Base-by-base conservation (phyloP, 2,797 vertebrate species). In the Myotis daubentonii region DNA sequence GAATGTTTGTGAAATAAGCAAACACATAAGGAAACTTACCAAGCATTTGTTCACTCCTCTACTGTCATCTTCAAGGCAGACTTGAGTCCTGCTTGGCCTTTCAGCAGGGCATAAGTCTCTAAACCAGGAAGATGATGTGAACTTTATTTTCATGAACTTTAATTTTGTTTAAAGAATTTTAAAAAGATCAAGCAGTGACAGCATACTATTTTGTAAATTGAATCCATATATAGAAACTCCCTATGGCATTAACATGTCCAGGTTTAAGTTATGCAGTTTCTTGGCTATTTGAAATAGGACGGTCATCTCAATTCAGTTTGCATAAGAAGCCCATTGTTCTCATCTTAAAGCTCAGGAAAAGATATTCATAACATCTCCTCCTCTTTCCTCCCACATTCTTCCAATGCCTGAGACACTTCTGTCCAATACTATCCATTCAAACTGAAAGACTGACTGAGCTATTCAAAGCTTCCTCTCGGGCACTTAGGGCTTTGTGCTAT, bases 131-230 rank as follows among this genome's bases (percentile, higher is more conserved):
- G 19, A 92, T 81, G 65, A 83, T 28, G 22, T 55, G 25, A 74
- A 49, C 2, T 20, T 95, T 84, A 49, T 80, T 85, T 89, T 89
- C 55, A 89, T 53, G n/a, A 92, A 74, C 36, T 75, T 86, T 51
- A 82, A 72, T 79, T 93, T 91, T 93, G 33, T 55, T 95, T 72
- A 62, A 86, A 83, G 7, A 90, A 93, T 28, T 62, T 62, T 62
- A 22, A 65, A 55, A 65, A 65, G 6, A 74, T 47, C 36, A 85
- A 91, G 20, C 91, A 91, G 81, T 83, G 49, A 57, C n/a, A 65
- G 8, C 44, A 11, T 79, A 10, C 17, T 94, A 36, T 60, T 92
- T 60, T 83, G 13, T 82, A 76, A 86, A 79, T 25, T 47, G 5
- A 83, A 75, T 85, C 25, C 9, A 60, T 75, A 75, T 53, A 57